Evolutionary conservation across 2,888 invertebrate genomes (phyloP), one percentile per base, ranked within the genome.

Genomic region (Poecilobothrus nobilitatus): DNA sequence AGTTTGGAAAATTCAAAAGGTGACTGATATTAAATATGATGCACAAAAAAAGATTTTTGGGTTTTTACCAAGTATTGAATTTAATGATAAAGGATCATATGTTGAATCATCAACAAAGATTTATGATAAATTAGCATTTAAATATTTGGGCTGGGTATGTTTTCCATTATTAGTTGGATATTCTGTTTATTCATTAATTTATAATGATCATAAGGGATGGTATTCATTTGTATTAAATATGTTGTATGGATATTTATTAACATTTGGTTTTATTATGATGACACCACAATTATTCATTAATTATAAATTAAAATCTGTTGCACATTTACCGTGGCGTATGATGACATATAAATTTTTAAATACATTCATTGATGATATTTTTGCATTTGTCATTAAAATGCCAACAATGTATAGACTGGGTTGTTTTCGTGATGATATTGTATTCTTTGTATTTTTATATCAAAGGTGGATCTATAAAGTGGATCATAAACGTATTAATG

Each of bases 261-360:
- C 97, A 2, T 99, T 99, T 81, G 97, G 99, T 71, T 99, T 99
- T 81, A 99, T 99, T 70, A 96, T 98, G 94, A 99, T 99, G 98
- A 99, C 98, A n/a, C 99, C 99, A 8, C 99, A 99, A 82, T 84
- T 99, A 71, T 99, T 99, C 80, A 99, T 99, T 75, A 99, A 99
- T 84, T 99, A 99, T 84, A 99, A 99, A 83, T 82, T 99, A 75
- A 97, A 99, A 80, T 98, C 97, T 21, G 98, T 99, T 1, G 99
- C 99, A 12, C 99, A 99, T 84, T 86, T 99, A 75, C 99, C 99
- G 6, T 99, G 99, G 99, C 88, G 99, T 71, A 99, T 99, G 98
- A 89, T 99, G 88, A 97, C 97, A 12, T 99, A 99, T 82, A 99
- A 99, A 85, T 97, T 97, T 81, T 88, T 99, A 70, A 99, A 99